Evolutionary conservation across 2,113 vertebrate genomes (phyloP), one percentile per base, ranked within the genome.

Genomic region (Centropristis striata): DNA sequence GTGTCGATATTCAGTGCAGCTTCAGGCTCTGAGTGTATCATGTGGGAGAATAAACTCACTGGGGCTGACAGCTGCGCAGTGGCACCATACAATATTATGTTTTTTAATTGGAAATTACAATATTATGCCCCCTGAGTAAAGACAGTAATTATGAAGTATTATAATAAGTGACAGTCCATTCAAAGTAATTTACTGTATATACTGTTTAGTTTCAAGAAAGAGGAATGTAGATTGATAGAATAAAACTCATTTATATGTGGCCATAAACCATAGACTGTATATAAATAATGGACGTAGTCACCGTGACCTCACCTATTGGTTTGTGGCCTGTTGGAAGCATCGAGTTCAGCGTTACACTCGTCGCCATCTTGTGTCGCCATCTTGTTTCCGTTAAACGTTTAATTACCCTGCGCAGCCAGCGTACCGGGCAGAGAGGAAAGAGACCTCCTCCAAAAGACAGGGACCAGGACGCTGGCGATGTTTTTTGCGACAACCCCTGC

Each of bases 41-140:
- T 42, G 51, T 53, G 51, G 28, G 46, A 66, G 72, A 76, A 20
- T 1, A 54, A 37, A 58, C 20, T 67, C 37, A 21, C 44, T 1
- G 13, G 49, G 39, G 39, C 36, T 32, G 68, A 71, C 21, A 21
- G 44, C 61, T 46, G 69, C 12, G 25, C 32, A n/a, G 41, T 18
- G 47, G 37, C 47, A 37, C 18, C 44, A 13, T 37, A 57, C 54
- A 80, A 25, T 42, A 49, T 57, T 7, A 36, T 8, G 23, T 21
- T 63, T 67, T 44, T 36, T 71, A 44, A 76, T 42, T 75, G 71
- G 65, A 66, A 57, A 49, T 36, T 10, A 66, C 44, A 28, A 28
- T 25, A 32, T 51, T 20, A 27, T n/a, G 18, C 25, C 64, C 53
- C 27, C n/a, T 15, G 68, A 70, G 27, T 32, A 25, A 68, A 0